Evolutionary conservation across 2,888 invertebrate genomes (phyloP).

Genomic region (Oscheius sp.): DNA sequence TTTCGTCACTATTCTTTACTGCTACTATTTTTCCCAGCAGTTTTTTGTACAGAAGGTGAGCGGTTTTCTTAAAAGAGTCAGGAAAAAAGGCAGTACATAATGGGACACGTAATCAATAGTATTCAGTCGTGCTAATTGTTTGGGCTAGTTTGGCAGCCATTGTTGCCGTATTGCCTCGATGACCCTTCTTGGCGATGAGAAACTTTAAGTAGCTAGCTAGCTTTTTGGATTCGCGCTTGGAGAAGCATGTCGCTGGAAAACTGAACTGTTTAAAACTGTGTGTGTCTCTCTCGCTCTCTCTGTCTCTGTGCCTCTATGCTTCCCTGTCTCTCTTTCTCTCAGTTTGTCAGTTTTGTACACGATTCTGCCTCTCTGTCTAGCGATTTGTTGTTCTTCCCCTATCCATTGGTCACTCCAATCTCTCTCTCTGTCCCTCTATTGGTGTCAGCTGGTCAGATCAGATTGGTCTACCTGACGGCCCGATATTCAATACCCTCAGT

Average conservation of each 20-base stretch:
- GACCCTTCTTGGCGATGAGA: conserved; percentile 15
- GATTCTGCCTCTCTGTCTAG: too few relatives aligned
- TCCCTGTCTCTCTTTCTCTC: neutral
- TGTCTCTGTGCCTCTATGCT: too few relatives aligned
- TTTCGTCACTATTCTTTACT: conserved; percentile 13
- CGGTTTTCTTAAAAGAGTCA: neutral
- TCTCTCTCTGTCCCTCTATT: neutral
- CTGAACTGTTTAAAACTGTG: neutral
- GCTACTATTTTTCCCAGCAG: conserved; percentile 11
- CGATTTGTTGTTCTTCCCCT: too few relatives aligned
- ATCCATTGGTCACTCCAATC: too few relatives aligned
- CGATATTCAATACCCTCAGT: conserved; percentile 28
- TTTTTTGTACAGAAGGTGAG: conserved; percentile 24
- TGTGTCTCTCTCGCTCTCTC: too few relatives aligned
- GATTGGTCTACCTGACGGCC: conserved; percentile 9
- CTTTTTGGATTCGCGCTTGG: neutral
- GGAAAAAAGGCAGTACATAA: neutral
- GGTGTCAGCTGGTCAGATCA: conserved; percentile 31
- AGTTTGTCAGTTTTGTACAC: neutral
- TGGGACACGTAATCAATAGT: too few relatives aligned
- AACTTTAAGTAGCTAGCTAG: neutral
- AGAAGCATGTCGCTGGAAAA: neutral
- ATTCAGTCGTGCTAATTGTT: conserved; percentile 7
- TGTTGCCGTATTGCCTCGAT: conserved; percentile 18
- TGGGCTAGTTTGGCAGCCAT: conserved; percentile 29